These are phyloP conservation scores for Vulpes lagopus DNA, from an alignment of 2,113 vertebrate genomes.

Conservation along the genomic window DNA sequence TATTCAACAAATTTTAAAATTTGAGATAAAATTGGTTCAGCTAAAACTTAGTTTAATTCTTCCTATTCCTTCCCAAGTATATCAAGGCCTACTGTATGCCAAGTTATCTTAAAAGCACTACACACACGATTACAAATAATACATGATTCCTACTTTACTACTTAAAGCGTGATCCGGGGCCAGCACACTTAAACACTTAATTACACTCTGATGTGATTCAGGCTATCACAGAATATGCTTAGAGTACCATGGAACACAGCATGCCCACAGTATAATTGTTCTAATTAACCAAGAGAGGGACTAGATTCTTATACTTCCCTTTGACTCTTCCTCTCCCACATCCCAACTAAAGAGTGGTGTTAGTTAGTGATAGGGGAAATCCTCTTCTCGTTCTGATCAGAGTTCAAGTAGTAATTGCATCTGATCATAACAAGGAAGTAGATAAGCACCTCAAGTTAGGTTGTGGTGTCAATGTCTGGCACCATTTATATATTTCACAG, in stretches of 20 bases:
- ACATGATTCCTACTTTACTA: background rate
- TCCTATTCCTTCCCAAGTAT: background rate
- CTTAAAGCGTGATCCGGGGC: background rate
- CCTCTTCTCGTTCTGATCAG: background rate
- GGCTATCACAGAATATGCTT: background rate
- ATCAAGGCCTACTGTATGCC: background rate
- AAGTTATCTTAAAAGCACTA: background rate
- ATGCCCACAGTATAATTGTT: background rate
- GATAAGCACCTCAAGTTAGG: background rate
- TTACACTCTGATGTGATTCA: background rate
- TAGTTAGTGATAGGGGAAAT: background rate
- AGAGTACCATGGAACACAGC: background rate
- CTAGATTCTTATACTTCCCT: background rate
- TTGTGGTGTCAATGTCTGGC: background rate
- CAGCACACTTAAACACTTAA: too few species aligned
- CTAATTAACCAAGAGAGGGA: background rate
- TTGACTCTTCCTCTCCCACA: background rate
- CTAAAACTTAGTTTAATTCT: too few species aligned
- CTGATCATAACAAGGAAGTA: background rate
- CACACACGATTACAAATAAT: background rate
- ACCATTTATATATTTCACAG: background rate
- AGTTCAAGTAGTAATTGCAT: background rate
- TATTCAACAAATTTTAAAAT: slow-evolving; percentile 26
- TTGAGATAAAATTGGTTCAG: background rate
- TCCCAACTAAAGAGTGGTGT: background rate